These are phyloP conservation scores for Gymnocypris eckloni DNA, from an alignment of 2,797 vertebrate species.

Conservation along the genomic window DNA sequence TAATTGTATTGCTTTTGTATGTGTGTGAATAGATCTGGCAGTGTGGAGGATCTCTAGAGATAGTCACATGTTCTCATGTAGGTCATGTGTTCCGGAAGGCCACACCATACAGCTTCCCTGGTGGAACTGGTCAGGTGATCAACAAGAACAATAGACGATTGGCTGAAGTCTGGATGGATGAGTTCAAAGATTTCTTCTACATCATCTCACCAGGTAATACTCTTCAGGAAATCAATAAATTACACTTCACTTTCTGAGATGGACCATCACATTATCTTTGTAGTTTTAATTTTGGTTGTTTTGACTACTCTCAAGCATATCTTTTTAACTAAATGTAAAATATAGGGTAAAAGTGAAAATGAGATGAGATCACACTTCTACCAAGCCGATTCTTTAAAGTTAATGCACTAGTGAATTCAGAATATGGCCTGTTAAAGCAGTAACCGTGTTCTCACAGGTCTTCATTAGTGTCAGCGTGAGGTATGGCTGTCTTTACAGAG, in stretches of 20 bases:
- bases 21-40: conserved; percentile 89
- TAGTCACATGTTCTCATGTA: conserved; percentile 96
- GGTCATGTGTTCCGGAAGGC: conserved; percentile 98
- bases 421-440: not conserved
- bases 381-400: not conserved
- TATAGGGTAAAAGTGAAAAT: not conserved
- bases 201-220: conserved; percentile 94
- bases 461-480: conserved; percentile 11
- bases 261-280: not conserved
- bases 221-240: not conserved
- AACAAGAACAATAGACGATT: conserved; percentile 98
- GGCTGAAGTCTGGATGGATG: conserved; percentile 95
- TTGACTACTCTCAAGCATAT: not conserved
- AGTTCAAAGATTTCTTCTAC: conserved; percentile 99
- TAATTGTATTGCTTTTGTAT: conserved; percentile 19
- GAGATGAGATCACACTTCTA: not conserved
- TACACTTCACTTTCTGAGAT: not conserved
- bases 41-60: conserved; percentile 95
- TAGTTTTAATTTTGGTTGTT: not conserved
- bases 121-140: conserved; percentile 97
- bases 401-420: not conserved
- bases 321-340: not conserved
- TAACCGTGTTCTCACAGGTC: not conserved
- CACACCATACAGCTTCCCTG: conserved; percentile 98
- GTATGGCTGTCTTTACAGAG: conserved; percentile 8